Conservation (phyloP, 2,888 invertebrate species). For the Drosophila rellima region DNA sequence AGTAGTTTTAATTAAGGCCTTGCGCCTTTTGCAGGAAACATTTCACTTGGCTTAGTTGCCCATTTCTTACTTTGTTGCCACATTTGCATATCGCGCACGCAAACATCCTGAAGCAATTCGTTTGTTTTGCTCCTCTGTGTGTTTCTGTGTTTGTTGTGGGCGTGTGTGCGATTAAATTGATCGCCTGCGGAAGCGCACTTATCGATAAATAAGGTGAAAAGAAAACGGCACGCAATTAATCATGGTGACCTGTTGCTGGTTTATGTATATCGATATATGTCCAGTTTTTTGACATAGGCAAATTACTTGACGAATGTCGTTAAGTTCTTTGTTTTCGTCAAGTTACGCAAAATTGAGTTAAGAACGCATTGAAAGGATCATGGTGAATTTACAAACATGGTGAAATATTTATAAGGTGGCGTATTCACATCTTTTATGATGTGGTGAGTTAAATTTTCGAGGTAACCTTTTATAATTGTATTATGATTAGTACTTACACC, state of each 20-base stretch:
- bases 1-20: slow-evolving; percentile 64
- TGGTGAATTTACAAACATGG: neutral
- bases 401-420: neutral
- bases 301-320: neutral
- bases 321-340: neutral
- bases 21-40: slow-evolving; percentile 71
- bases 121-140: slow-evolving; percentile 32
- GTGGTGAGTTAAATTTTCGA: neutral
- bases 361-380: neutral
- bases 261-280: slow-evolving; percentile 7
- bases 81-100: slow-evolving; percentile 79
- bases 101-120: slow-evolving; percentile 58
- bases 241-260: slow-evolving; percentile 54
- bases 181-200: slow-evolving; percentile 56
- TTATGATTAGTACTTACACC: neutral
- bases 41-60: slow-evolving; percentile 77
- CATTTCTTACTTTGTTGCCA: slow-evolving; percentile 58
- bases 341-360: neutral
- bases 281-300: too few species aligned
- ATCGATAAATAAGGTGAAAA: slow-evolving; percentile 52
- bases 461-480: neutral
- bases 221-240: slow-evolving; percentile 45
- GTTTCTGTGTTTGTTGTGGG: slow-evolving; percentile 27
- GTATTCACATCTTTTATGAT: too few species aligned
- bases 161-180: slow-evolving; percentile 48